Conservation (phyloP, 1,140 invertebrate genomes). For the Semibalanus balanoides region DNA sequence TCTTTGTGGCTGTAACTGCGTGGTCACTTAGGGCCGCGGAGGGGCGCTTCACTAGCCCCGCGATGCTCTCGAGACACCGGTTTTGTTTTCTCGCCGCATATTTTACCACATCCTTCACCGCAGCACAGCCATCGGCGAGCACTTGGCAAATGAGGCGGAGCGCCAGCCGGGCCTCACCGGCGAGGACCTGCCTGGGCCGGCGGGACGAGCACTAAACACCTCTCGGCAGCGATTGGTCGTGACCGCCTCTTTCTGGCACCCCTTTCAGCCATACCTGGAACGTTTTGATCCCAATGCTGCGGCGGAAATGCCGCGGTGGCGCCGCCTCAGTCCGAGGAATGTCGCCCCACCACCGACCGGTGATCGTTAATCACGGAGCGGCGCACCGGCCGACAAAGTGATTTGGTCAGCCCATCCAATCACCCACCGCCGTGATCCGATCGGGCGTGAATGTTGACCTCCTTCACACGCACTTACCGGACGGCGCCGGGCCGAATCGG, state of each 20-base stretch:
- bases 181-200: no score
- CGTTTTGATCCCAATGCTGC: no score
- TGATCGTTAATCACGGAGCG: no score
- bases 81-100: slow-evolving; percentile 2
- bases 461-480: background rate
- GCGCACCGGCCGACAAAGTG: no score
- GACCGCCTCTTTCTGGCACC: no score
- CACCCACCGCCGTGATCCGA: background rate
- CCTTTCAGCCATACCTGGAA: no score
- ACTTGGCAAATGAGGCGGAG: no score
- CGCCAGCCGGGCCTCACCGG: no score
- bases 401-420: background rate
- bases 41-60: background rate
- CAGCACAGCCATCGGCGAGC: no score
- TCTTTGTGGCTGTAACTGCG: background rate
- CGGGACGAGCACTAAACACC: background rate
- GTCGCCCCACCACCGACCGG: background rate
- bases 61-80: background rate
- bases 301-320: background rate
- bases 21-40: background rate
- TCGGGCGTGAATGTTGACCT: background rate
- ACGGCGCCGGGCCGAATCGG: no score
- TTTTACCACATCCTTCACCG: background rate
- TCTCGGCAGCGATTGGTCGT: no score
- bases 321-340: background rate